Conservation (phyloP, 2,113 vertebrate genomes). For the Pluvianellus socialis region DNA sequence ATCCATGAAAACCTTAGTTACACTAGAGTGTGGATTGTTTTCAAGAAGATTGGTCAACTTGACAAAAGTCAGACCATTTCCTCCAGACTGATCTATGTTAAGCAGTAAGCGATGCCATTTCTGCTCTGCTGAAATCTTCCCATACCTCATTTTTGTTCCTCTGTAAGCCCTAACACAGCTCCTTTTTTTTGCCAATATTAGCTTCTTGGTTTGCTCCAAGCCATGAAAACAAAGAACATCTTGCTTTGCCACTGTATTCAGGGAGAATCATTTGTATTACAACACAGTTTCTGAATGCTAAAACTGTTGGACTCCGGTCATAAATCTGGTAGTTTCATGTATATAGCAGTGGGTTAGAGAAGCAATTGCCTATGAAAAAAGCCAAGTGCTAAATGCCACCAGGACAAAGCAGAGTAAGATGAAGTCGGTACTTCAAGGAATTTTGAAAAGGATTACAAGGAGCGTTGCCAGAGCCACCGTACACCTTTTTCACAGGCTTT, state of each 20-base stretch:
- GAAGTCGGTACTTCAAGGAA: not conserved
- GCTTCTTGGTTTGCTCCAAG: not conserved
- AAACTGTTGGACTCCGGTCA: constrained; percentile 25
- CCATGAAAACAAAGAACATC: not conserved
- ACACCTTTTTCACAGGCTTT: not conserved
- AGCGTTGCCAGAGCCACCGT: not conserved
- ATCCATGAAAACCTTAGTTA: not conserved
- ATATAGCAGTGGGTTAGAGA: constrained; percentile 8
- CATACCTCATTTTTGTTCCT: not conserved
- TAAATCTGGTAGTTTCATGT: constrained; percentile 26
- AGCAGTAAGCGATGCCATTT: not conserved
- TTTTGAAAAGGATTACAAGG: not conserved
- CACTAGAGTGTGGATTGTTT: not conserved
- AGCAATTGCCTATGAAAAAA: constrained; percentile 29
- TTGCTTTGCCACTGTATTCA: constrained; percentile 4
- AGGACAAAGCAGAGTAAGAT: constrained; percentile 32
- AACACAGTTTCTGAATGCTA: constrained; percentile 10
- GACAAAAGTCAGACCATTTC: not conserved
- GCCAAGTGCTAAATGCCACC: constrained; percentile 9
- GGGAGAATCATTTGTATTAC: not conserved
- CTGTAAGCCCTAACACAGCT: not conserved
- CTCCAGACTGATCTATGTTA: not conserved
- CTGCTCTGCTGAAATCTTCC: not conserved
- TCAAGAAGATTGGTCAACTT: not conserved
- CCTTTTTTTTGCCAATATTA: not conserved